A percentile compares a stretch with the other conserved stretches of the same genome.
phyloP scores from a whole-genome alignment of 2,888 invertebrate species.

The Polydesmus complanatus region DNA sequence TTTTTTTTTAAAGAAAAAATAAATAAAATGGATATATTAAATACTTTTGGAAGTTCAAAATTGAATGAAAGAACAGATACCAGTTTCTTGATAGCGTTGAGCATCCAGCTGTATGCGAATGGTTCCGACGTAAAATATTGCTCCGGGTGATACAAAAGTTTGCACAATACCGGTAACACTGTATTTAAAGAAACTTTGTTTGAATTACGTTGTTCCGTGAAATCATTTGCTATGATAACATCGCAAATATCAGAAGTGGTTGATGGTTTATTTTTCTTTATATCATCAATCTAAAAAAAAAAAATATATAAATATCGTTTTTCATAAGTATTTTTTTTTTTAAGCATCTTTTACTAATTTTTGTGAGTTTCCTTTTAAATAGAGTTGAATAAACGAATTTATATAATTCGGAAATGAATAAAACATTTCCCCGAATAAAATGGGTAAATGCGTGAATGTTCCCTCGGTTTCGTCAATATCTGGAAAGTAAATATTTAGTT shows the following conservation, averaged over 20 bases:
- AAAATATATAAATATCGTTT: too few species aligned
- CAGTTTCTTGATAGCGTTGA: constrained; percentile 6
- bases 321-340: too few species aligned
- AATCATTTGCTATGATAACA: too few species aligned
- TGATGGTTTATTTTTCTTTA: neutral
- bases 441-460: neutral
- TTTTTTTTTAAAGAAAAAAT: neutral
- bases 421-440: neutral
- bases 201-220: too few species aligned
- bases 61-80: too few species aligned
- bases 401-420: constrained; percentile 9
- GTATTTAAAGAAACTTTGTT: neutral
- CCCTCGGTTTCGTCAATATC: constrained; percentile 6
- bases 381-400: constrained; percentile 2
- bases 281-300: neutral
- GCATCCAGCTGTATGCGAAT: constrained; percentile 10
- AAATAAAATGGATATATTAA: too few species aligned
- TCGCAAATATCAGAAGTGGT: neutral
- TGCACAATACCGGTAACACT: neutral
- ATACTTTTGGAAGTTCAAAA: too few species aligned
- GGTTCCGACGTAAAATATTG: constrained; percentile 10
- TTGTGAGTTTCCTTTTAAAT: neutral
- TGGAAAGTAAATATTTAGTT: neutral
- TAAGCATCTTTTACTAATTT: neutral
- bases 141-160: constrained; percentile 5